Base-by-base conservation (phyloP, 2,797 vertebrate genomes). In the Anableps anableps region DNA sequence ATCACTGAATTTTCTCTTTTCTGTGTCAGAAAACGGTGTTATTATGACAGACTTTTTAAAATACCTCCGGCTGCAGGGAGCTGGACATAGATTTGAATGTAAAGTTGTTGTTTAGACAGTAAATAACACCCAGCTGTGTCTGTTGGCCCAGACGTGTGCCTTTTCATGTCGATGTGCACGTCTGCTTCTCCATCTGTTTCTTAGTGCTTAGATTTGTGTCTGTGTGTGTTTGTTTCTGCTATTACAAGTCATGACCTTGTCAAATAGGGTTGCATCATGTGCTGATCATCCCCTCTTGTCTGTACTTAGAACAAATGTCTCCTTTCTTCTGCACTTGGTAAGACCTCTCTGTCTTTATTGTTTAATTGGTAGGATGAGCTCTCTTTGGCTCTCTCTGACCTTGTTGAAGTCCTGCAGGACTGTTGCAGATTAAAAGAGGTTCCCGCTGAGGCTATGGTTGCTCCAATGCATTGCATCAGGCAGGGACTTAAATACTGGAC, bases 211-310 rank as follows among this genome's bases (percentile, higher is more conserved):
- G 74, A 47, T 77, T 58, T 75, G 58, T 48, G n/a, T 76, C 45
- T 74, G 77, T 77, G 48, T 80, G 41, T 62, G 71, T 75, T 66
- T 68, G 34, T 77, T 5, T 90, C 58, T 82, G 79, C 76, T 74
- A 78, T 89, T 86, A 89, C 80, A 79, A 90, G 76, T 86, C 87
- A 8, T 88, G 89, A 81, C 93, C 74, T 85, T 92, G 90, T 93
- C 85, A 60, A 90, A 91, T 85, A 72, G 85, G 82, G 81, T 85
- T 21, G 75, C 85, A 92, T 94, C 94, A 94, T 95, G 93, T 92
- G 94, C 92, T 93, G 92, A 93, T 94, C 94, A 93, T 86, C 75
- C 87, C 82, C 87, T 83, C 83, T 78, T 16, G 36, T 82, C 80
- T 85, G 82, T 88, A 91, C 87, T 72, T 19, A 9, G 88, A 88